These are phyloP conservation scores for Romanogobio albipinnatus DNA, from an alignment of 2,113 vertebrate genomes.

Conservation along the genomic window DNA sequence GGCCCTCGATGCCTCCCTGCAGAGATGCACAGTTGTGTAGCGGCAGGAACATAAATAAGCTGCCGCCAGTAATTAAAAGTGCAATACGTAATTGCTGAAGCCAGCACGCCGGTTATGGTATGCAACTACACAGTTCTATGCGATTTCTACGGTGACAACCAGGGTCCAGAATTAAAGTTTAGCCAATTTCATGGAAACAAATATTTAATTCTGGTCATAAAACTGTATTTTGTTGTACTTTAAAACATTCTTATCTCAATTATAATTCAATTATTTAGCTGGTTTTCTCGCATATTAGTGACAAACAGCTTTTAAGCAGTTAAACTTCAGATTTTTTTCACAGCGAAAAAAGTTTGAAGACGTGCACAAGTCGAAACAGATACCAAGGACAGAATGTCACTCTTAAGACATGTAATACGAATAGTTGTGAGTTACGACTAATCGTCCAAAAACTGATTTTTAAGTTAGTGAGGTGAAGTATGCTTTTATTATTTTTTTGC, in stretches of 20 bases:
- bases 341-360: too few species aligned
- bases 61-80: conserved; percentile 30
- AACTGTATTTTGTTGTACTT: not conserved
- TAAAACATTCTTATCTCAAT: not conserved
- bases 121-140: not conserved
- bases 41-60: conserved; percentile 21
- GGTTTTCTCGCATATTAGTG: not conserved
- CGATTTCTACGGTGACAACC: not conserved
- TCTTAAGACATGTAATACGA: not conserved
- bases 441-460: not conserved
- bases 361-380: not conserved
- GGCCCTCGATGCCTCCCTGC: conserved; percentile 4
- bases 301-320: not conserved
- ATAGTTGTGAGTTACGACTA: not conserved
- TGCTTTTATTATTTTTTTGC: not conserved
- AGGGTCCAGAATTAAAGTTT: conserved; percentile 25
- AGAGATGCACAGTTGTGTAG: conserved; percentile 39
- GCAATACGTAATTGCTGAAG: conserved; percentile 30
- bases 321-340: too few species aligned
- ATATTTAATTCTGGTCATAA: not conserved
- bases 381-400: not conserved
- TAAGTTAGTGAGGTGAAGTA: not conserved
- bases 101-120: conserved; percentile 33
- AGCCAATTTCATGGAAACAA: not conserved
- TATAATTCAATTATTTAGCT: not conserved